Evolutionary conservation across 2,113 vertebrate species (phyloP).

Genomic region (Hippocampus barbouri): DNA sequence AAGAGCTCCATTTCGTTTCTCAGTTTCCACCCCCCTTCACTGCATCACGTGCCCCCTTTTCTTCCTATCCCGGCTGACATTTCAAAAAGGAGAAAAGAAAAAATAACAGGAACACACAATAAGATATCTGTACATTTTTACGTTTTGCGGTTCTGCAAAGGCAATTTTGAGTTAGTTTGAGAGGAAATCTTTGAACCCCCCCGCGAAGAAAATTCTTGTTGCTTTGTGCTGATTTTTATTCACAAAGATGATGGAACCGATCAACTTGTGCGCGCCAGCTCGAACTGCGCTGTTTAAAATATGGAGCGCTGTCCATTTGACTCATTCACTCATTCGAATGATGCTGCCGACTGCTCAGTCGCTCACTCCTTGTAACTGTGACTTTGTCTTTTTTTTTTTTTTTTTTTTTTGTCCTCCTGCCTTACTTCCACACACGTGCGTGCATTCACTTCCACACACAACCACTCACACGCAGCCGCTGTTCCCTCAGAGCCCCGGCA

Average conservation of each 20-base stretch:
- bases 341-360: constrained; percentile 35
- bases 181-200: neutral
- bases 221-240: constrained; percentile 28
- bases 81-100: neutral
- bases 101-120: neutral
- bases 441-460: neutral
- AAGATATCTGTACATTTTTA: no score
- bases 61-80: constrained; percentile 28
- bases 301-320: constrained; percentile 46
- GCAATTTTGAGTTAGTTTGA: neutral
- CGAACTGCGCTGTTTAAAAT: constrained; percentile 37
- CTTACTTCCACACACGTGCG: constrained; percentile 16
- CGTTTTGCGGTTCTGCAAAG: no score
- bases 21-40: constrained; percentile 31
- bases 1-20: constrained; percentile 27
- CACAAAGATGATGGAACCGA: constrained; percentile 23
- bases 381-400: constrained; percentile 27
- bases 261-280: constrained; percentile 22
- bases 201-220: neutral
- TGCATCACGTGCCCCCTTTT: constrained; percentile 32
- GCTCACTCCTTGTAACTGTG: constrained; percentile 48
- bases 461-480: constrained; percentile 80
- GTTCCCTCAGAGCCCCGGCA: constrained; percentile 94
- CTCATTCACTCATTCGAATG: neutral
- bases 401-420: constrained; percentile 1